Percentiles rank a stretch among this genome's conserved stretches.
Conservation (phyloP, 2,113 vertebrate genomes). For the Neomonachus schauinslandi region DNA sequence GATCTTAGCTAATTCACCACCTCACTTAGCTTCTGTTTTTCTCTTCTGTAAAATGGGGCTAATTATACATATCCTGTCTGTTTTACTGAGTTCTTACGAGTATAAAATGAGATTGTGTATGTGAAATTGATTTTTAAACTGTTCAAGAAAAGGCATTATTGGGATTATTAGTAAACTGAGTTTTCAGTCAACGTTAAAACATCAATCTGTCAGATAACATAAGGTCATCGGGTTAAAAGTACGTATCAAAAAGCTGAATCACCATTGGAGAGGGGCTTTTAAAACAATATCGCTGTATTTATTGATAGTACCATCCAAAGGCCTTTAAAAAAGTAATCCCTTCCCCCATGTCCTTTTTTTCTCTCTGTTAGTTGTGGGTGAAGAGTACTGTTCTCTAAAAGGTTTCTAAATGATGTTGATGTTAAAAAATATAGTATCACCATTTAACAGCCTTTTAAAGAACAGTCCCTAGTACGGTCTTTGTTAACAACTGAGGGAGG, state of each 20-base stretch:
- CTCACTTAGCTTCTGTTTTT: background rate
- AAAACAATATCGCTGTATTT: conserved; percentile 66
- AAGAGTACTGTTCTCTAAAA: conserved; percentile 77
- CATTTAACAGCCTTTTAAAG: conserved; percentile 73
- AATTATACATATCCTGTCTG: conserved; percentile 43
- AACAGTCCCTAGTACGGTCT: conserved; percentile 31
- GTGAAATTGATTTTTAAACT: conserved; percentile 69
- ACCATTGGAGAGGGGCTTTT: conserved; percentile 64
- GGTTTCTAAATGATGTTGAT: conserved; percentile 77
- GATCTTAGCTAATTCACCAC: background rate
- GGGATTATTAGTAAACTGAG: conserved; percentile 71
- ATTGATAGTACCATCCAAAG: conserved; percentile 65
- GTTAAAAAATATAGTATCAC: conserved; percentile 72
- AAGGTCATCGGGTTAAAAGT: conserved; percentile 64
- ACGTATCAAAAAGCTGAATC: conserved; percentile 63
- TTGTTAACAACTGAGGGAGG: conserved; percentile 77
- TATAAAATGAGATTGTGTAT: background rate
- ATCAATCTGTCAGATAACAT: conserved; percentile 42
- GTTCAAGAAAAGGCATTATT: conserved; percentile 66
- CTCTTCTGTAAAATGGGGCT: conserved; percentile 63
- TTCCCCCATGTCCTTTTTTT: conserved; percentile 50
- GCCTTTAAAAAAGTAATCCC: conserved; percentile 71
- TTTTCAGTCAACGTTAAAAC: conserved; percentile 59
- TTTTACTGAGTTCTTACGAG: conserved; percentile 15
- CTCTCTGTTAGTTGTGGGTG: background rate